Evolutionary conservation across 1,140 invertebrate species (phyloP).

Genomic region (Aphelinus certus): DNA sequence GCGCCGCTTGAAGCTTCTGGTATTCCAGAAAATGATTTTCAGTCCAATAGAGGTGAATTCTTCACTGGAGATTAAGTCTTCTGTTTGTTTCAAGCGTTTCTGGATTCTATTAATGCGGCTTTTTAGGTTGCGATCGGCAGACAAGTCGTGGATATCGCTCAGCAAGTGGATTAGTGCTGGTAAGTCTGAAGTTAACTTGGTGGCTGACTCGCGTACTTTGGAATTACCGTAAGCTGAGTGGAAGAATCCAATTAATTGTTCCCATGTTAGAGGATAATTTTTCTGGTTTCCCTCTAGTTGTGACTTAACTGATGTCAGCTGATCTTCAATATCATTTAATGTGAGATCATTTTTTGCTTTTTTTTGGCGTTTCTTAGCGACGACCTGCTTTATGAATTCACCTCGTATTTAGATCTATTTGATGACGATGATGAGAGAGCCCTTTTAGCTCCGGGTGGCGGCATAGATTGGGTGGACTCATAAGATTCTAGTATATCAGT

Average conservation of each 20-base stretch:
- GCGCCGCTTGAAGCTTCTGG: constrained; percentile 1
- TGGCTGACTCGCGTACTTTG: not conserved
- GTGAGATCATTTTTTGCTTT: no score
- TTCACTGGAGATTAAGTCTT: not conserved
- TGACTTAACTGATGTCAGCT: no score
- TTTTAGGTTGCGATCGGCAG: not conserved
- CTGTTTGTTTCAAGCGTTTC: not conserved
- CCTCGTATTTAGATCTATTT: no score
- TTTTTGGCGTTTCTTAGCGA: no score
- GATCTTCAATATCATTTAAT: no score
- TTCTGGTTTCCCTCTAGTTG: no score
- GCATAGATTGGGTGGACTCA: no score
- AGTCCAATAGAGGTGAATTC: not conserved
- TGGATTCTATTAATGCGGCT: constrained; percentile 1
- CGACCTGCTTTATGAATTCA: no score
- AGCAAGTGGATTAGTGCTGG: not conserved
- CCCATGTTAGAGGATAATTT: no score
- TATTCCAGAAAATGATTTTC: constrained; percentile 19
- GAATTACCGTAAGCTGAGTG: not conserved
- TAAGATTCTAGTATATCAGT: no score
- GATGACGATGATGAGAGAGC: no score
- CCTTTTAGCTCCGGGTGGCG: no score
- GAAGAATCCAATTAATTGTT: not conserved
- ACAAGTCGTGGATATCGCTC: not conserved
- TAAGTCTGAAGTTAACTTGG: not conserved